Percentiles rank a stretch among this genome's conserved stretches.
Conservation (phyloP, 2,888 invertebrate genomes). For the Stenichneumon culpator region DNA sequence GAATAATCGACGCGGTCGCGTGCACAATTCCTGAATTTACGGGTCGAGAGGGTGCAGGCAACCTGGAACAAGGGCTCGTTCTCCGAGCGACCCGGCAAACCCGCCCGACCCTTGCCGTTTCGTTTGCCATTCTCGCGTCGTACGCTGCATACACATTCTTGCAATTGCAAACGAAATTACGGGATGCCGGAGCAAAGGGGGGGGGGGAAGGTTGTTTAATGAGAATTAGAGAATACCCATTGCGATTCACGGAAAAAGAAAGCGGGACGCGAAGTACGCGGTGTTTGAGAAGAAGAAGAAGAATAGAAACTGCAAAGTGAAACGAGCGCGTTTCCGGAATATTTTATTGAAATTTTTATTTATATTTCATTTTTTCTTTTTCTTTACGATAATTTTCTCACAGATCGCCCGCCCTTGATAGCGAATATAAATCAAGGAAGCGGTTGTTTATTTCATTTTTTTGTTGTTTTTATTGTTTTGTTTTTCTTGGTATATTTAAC, state of each 20-base stretch:
- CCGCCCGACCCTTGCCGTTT: not conserved
- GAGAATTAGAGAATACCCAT: conserved; percentile 1
- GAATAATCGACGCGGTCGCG: conserved; percentile 27
- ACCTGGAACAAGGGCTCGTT: not conserved
- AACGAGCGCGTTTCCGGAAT: too few species aligned
- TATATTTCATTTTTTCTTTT: too few species aligned
- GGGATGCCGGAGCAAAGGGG: not conserved
- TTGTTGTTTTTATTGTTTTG: too few species aligned
- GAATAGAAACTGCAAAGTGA: not conserved
- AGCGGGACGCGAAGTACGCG: not conserved
- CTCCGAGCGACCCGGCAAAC: not conserved
- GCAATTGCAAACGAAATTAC: conserved; percentile 24
- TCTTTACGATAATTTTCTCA: too few species aligned
- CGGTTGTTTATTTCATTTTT: too few species aligned
- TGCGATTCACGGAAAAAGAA: not conserved
- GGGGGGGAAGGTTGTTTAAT: conserved; percentile 6
- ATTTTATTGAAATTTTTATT: too few species aligned
- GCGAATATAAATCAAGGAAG: too few species aligned
- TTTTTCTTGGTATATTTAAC: too few species aligned
- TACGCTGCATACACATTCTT: conserved; percentile 23
- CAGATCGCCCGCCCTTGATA: too few species aligned
- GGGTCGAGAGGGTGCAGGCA: not conserved
- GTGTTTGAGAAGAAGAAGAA: not conserved
- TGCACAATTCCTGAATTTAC: conserved; percentile 31
- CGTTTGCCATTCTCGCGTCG: not conserved